Evolutionary conservation across 1,140 invertebrate species (phyloP), one percentile per base, ranked within the genome.

Genomic region (Apis cerana): DNA sequence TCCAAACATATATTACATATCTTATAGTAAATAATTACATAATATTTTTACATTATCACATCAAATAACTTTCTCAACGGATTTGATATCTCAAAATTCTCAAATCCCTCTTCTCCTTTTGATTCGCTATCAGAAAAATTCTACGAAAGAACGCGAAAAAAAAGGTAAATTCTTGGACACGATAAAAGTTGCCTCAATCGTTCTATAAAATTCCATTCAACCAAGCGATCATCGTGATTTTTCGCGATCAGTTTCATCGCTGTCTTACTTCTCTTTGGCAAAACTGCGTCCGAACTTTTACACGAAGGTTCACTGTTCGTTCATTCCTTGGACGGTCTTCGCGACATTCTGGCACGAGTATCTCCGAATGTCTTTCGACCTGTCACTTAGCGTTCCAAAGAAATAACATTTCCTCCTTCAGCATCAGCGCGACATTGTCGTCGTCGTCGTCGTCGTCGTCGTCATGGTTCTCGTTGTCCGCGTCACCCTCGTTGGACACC

Each of bases 351-450:
- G 74, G 58, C 80, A 83, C 69, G 85, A 91, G 88, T 91, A 89
- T 83, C 87, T 87, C 82, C 80, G 84, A 89, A 88, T 78, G 90
- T 91, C 90, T 84, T 75, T 91, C 89, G 61, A 50, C 62, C 82
- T 92, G 90, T 92, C 91, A 92, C 90, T 92, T 92, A 92, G 84
- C 79, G 86, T 85, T 83, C 82, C 79, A 87, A 87, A 87, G 86
- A 87, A 87, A 87, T 87, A 87, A 87, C 86, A 84, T 87, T 87
- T 87, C 82, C 82, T 87, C 77, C 81, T 75, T 75, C 85, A 59
- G 72, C 80, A 85, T 84, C 86, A 88, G 62, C 80, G 62, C 74
- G 75, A 77, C 76, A 82, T 84, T 75, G 85, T 87, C 76, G 78
- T 90, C 88, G 89, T 89, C 74, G 85, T 84, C 82, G 76, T 81